phyloP scores from a whole-genome alignment of 1,140 invertebrate genomes.

The Tribolium madens region DNA sequence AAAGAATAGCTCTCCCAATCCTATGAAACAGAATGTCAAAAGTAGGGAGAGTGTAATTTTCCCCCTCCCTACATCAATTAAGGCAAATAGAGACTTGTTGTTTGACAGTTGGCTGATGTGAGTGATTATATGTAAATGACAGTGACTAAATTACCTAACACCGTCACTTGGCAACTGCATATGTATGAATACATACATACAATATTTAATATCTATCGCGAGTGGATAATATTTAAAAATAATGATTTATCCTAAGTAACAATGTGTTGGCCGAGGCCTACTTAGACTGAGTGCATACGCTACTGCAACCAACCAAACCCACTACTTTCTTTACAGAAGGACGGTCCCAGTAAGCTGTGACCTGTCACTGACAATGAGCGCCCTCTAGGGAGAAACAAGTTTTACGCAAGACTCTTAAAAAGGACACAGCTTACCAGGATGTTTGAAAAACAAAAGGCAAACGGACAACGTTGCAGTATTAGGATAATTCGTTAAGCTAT shows the following conservation, averaged over 20 bases:
- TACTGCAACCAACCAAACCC: slow-evolving; percentile 57
- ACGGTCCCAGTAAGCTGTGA: slow-evolving; percentile 32
- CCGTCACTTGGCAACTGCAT: slow-evolving; percentile 60
- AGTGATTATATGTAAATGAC: slow-evolving; percentile 52
- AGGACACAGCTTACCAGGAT: slow-evolving; percentile 27
- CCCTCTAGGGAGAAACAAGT: not conserved
- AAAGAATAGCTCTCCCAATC: slow-evolving; percentile 23
- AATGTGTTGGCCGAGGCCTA: slow-evolving; percentile 56
- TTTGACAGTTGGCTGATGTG: slow-evolving; percentile 48
- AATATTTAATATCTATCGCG: slow-evolving; percentile 60
- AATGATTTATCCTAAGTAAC: slow-evolving; percentile 62
- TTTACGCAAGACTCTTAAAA: not conserved
- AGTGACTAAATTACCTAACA: slow-evolving; percentile 52
- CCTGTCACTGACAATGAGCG: not conserved
- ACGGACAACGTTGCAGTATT: slow-evolving; percentile 57
- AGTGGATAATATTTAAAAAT: slow-evolving; percentile 62
- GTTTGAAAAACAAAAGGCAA: slow-evolving; percentile 47
- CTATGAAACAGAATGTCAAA: not conserved
- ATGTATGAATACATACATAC: slow-evolving; percentile 59
- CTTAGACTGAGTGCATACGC: slow-evolving; percentile 54
- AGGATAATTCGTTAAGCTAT: slow-evolving; percentile 57
- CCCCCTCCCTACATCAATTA: not conserved
- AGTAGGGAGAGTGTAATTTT: not conserved
- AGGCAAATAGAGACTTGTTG: slow-evolving; percentile 20
- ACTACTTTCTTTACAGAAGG: slow-evolving; percentile 45